A percentile compares a stretch with the other conserved stretches of the same genome.
These are phyloP conservation scores for Narcine bancroftii DNA, from an alignment of 2,113 vertebrate species.

Conservation along the genomic window DNA sequence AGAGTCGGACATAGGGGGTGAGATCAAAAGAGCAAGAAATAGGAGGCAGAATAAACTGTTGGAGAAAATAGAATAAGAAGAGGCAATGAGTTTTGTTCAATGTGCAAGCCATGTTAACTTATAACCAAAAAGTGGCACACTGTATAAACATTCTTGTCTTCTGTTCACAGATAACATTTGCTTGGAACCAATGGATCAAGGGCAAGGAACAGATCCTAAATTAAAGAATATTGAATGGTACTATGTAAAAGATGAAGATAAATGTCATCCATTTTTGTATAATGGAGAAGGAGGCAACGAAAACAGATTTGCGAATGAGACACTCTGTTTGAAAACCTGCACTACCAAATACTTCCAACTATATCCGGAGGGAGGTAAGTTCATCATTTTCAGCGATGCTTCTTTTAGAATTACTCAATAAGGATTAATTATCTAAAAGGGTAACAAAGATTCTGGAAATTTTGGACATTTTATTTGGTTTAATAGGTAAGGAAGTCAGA, in stretches of 20 bases:
- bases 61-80: neutral
- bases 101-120: neutral
- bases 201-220: neutral
- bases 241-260: neutral
- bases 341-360: neutral
- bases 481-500: neutral
- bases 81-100: neutral
- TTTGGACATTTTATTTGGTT: neutral
- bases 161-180: neutral
- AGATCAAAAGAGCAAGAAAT: neutral
- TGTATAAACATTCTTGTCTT: neutral
- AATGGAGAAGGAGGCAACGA: neutral
- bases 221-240: neutral
- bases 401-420: neutral
- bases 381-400: neutral
- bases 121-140: neutral
- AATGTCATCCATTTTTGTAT: neutral
- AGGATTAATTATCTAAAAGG: neutral
- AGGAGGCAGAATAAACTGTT: neutral
- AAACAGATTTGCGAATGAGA: neutral
- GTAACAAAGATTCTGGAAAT: neutral
- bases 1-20: neutral
- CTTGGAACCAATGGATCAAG: neutral
- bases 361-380: constrained; percentile 21
- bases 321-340: neutral